These are phyloP conservation scores for Eretmochelys imbricata DNA, from an alignment of 2,113 vertebrate genomes.

Conservation along the genomic window DNA sequence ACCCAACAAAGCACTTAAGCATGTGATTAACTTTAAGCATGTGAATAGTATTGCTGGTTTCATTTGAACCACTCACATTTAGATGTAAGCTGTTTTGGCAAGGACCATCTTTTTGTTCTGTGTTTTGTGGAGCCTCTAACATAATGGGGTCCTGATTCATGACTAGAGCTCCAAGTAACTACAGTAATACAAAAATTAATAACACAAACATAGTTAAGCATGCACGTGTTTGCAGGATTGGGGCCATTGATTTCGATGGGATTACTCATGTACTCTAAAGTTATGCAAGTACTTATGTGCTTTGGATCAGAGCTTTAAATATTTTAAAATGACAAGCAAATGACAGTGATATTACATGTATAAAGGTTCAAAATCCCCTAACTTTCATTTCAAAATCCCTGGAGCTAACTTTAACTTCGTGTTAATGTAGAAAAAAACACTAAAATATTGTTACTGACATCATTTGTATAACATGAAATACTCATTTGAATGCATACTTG, in stretches of 20 bases:
- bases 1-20: not conserved
- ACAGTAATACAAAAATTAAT: not conserved
- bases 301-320: not conserved
- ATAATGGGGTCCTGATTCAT: not conserved
- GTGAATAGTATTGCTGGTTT: not conserved
- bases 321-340: not conserved
- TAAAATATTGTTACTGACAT: slow-evolving; percentile 5
- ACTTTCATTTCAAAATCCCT: not conserved
- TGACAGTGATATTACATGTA: not conserved
- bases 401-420: not conserved
- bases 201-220: not conserved
- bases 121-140: not conserved
- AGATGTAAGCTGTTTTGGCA: not conserved
- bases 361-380: not conserved
- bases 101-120: not conserved
- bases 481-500: not conserved
- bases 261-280: not conserved
- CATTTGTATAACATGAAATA: not conserved
- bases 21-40: fast-evolving
- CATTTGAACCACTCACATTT: not conserved
- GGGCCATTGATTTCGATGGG: not conserved
- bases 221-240: not conserved
- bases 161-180: not conserved
- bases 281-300: not conserved
- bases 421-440: not conserved